Evolutionary conservation across 2,113 vertebrate species (phyloP).

Genomic region (Mormoops blainvillei): DNA sequence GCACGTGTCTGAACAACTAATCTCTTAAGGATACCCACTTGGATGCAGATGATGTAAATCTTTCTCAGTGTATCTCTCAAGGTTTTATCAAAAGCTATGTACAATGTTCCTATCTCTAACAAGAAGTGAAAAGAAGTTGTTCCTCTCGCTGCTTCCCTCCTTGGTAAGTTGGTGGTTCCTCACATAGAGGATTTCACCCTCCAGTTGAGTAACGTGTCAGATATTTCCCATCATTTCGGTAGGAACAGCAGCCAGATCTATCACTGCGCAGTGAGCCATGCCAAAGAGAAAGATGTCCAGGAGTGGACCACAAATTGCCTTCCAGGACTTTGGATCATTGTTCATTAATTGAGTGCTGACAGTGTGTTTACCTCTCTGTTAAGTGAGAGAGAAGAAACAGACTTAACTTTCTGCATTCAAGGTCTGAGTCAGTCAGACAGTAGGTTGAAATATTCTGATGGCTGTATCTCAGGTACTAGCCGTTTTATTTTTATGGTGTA

Average conservation of each 20-base stretch:
- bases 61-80: not conserved
- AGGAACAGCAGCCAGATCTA: not conserved
- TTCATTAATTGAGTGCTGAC: conserved; percentile 64
- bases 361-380: conserved; percentile 47
- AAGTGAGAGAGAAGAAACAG: conserved; percentile 42
- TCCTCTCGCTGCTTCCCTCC: not conserved
- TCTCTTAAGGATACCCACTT: not conserved
- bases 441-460: not conserved
- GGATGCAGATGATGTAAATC: not conserved
- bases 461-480: not conserved
- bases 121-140: conserved; percentile 11
- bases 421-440: not conserved
- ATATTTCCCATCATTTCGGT: conserved; percentile 23
- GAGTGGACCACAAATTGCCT: conserved; percentile 39
- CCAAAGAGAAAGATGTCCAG: conserved; percentile 22
- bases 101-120: not conserved
- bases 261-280: not conserved
- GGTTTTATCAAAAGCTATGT: conserved; percentile 13
- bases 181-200: not conserved
- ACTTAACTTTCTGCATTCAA: not conserved
- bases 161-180: not conserved
- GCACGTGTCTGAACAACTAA: not conserved
- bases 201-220: not conserved
- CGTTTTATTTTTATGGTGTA: not conserved
- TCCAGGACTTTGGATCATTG: conserved; percentile 8